These are phyloP conservation scores for Brevimyrus niger DNA, from an alignment of 2,113 vertebrate species.

Conservation along the genomic window DNA sequence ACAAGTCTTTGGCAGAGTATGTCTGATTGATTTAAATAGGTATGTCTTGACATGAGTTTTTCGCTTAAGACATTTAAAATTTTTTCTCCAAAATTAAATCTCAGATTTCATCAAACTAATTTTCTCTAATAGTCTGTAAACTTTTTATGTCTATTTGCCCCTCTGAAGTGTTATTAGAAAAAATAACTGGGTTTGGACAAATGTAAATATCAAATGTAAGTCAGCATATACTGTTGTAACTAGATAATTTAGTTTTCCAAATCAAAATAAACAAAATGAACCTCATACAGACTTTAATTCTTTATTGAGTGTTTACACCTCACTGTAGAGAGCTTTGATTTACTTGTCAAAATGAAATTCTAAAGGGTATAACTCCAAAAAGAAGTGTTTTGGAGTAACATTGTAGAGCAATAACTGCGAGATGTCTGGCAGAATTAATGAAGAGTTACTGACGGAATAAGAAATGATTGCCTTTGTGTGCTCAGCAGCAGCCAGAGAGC, in stretches of 20 bases:
- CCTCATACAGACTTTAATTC: neutral
- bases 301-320: neutral
- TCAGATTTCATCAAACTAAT: neutral
- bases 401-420: neutral
- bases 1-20: neutral
- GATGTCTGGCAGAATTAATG: neutral
- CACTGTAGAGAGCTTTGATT: neutral
- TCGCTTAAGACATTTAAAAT: neutral
- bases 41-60: neutral
- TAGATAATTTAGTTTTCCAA: neutral
- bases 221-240: neutral
- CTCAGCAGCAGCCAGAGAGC: neutral
- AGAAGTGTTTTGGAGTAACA: constrained; percentile 1
- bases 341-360: neutral
- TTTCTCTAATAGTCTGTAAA: neutral
- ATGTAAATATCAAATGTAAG: constrained; percentile 2
- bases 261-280: neutral
- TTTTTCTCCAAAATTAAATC: neutral
- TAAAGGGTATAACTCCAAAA: neutral
- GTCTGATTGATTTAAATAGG: neutral
- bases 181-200: neutral
- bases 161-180: neutral
- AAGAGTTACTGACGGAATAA: constrained; percentile 10
- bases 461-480: constrained; percentile 13
- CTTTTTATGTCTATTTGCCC: neutral